Base-by-base conservation (phyloP, 1,140 invertebrate genomes). In the Linepithema humile region DNA sequence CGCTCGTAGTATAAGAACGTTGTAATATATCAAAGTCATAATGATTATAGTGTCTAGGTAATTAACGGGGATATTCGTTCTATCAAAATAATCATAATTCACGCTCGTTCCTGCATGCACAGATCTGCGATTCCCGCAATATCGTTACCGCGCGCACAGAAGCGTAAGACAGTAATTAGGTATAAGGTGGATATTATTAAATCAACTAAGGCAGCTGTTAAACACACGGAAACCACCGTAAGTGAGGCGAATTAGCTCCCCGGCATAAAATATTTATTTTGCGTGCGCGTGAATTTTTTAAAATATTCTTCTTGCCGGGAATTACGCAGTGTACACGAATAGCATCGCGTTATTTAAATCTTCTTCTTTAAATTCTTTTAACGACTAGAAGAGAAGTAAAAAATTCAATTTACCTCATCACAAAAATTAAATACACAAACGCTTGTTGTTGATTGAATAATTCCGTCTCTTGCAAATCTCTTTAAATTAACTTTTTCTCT, bases 61-160 rank as follows among this genome's bases (percentile, higher is more conserved):
- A 85, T 87, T 82, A 85, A 82, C 67, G 29, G 26, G 35, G 26
- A 32, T 53, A 77, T 83, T 57, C 53, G 43, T 35, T 55, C 43
- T 62, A 85, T 88, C 53, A 85, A 87, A 75, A 84, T 83, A 87
- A 80, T 50, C 59, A 83, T 84, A 48, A 82, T 85, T 87, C 38
- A 60, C 29, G 59, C 43, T 53, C 15, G 64, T 69, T 50, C 35
- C 35, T 55, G 53, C 32, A 26, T 35, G 67, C 43, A 65, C 32
- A 53, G 75, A 85, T 87, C 60, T 55, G 65, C n/a, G 45, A 45
- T 64, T 74, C 32, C 40, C 53, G 50, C 23, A 23, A 45, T 82
- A 85, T 85, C 73, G 83, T 85, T 86, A 72, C 29, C 7, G 29
- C 17, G 50, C 23, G 67, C 75, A 87, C 64, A 74, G 73, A 87